Conservation (phyloP, 1,140 invertebrate species). For the Neodiprion fabricii region DNA sequence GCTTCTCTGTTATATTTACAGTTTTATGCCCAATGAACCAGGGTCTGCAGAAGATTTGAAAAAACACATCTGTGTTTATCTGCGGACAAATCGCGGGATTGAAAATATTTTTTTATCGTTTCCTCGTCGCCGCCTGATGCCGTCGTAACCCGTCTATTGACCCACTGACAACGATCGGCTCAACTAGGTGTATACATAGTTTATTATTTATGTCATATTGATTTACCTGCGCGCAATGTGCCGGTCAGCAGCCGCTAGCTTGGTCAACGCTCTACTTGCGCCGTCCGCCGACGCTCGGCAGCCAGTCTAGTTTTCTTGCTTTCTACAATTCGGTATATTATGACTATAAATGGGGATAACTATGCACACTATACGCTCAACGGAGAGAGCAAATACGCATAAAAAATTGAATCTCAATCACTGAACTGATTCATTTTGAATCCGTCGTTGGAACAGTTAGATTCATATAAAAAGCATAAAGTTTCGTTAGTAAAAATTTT, state of each 20-base stretch:
- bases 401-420: too few relatives aligned
- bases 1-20: too few relatives aligned
- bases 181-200: not conserved
- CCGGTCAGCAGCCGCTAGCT: not conserved
- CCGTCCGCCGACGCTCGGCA: not conserved
- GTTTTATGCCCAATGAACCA: too few relatives aligned
- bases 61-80: too few relatives aligned
- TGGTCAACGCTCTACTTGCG: constrained; percentile 4
- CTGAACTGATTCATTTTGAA: too few relatives aligned
- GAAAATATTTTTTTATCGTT: not conserved
- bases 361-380: too few relatives aligned
- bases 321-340: not conserved
- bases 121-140: too few relatives aligned
- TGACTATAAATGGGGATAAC: not conserved
- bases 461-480: too few relatives aligned
- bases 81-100: not conserved
- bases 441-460: too few relatives aligned
- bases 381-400: too few relatives aligned
- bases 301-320: not conserved
- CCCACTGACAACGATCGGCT: not conserved
- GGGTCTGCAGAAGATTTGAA: too few relatives aligned
- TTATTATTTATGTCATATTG: constrained; percentile 3
- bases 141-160: not conserved
- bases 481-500: too few relatives aligned
- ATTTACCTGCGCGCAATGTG: not conserved